phyloP scores from a whole-genome alignment of 1,140 invertebrate genomes.

The Atta cephalotes region DNA sequence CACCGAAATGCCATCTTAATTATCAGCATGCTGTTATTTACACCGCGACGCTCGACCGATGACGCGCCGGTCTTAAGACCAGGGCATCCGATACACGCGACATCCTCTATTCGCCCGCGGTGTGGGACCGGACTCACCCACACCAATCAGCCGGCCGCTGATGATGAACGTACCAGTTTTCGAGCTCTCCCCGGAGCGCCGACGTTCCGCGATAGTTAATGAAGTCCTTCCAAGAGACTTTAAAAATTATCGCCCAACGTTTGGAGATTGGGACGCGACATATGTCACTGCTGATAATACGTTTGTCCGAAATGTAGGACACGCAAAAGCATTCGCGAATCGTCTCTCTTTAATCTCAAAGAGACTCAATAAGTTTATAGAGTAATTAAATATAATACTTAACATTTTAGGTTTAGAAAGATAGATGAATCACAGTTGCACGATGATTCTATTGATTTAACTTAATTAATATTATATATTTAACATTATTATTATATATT shows the following conservation, averaged over 20 bases:
- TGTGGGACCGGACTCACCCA: neutral
- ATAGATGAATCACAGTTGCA: neutral
- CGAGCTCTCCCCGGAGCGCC: slow-evolving; percentile 10
- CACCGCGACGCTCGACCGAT: slow-evolving; percentile 32
- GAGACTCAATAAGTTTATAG: neutral
- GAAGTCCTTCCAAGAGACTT: neutral
- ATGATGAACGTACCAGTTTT: slow-evolving; percentile 49
- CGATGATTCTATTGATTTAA: neutral
- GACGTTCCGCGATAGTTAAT: slow-evolving; percentile 16
- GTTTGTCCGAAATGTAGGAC: neutral
- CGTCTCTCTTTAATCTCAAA: neutral
- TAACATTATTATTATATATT: neutral
- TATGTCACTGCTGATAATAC: neutral
- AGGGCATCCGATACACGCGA: neutral
- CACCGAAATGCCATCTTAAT: slow-evolving; percentile 79
- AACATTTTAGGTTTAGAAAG: neutral
- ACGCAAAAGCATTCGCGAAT: neutral
- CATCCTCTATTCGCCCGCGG: neutral
- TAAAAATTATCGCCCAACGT: slow-evolving; percentile 16
- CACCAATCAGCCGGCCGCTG: neutral
- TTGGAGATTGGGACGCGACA: neutral
- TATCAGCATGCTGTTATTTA: slow-evolving; percentile 80
- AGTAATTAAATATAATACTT: neutral
- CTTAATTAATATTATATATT: too few relatives aligned
- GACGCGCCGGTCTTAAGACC: neutral